Evolutionary conservation across 2,797 vertebrate species (phyloP).

Genomic region (Allobates femoralis): DNA sequence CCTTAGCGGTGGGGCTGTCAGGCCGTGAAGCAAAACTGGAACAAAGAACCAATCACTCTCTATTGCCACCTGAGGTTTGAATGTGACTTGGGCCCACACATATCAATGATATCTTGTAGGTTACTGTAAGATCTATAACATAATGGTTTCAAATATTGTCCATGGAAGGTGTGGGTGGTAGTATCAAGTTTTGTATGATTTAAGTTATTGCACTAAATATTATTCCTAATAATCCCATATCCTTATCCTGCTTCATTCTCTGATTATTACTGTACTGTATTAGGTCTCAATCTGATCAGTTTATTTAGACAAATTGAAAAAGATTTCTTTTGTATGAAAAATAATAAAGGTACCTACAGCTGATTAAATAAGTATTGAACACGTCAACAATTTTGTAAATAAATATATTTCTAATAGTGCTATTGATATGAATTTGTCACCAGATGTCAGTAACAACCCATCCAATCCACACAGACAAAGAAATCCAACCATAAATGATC

Average conservation of each 20-base stretch:
- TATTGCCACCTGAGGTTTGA: not conserved
- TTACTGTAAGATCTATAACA: not conserved
- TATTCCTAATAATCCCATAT: slow-evolving; percentile 27
- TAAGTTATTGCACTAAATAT: slow-evolving; percentile 41
- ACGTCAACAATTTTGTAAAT: too few species aligned
- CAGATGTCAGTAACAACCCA: too few species aligned
- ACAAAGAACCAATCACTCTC: not conserved
- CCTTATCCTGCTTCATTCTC: slow-evolving; percentile 48
- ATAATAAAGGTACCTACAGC: too few species aligned
- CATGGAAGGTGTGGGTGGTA: not conserved
- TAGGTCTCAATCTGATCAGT: slow-evolving; percentile 14
- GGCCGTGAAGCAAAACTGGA: not conserved
- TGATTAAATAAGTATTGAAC: too few species aligned
- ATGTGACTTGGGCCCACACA: not conserved
- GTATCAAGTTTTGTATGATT: slow-evolving; percentile 27
- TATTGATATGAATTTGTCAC: too few species aligned
- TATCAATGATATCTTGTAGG: not conserved
- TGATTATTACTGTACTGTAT: slow-evolving; percentile 31
- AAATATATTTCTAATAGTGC: too few species aligned
- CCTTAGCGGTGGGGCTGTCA: not conserved
- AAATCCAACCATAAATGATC: too few species aligned
- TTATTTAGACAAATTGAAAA: slow-evolving; percentile 1
- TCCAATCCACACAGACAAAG: too few species aligned
- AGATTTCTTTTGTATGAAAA: not conserved
- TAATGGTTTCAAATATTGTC: slow-evolving; percentile 2